These are phyloP conservation scores for Poecilia velifera DNA, from an alignment of 2,797 vertebrate genomes.

Conservation along the genomic window DNA sequence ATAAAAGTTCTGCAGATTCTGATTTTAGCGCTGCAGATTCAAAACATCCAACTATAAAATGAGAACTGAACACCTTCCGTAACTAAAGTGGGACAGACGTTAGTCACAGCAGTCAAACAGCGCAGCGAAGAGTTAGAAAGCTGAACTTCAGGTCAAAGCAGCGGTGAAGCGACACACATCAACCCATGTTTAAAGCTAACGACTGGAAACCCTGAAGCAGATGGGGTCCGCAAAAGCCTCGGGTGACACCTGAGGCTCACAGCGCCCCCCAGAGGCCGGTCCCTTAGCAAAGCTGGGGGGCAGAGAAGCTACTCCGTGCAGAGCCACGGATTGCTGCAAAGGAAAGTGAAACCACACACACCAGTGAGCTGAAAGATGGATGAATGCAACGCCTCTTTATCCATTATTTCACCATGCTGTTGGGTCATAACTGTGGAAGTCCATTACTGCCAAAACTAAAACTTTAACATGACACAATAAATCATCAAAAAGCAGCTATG, in stretches of 20 bases:
- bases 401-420: conserved; percentile 24
- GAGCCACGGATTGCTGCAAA: conserved; percentile 99
- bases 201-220: conserved; percentile 66
- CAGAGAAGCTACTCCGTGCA: conserved; percentile 96
- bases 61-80: conserved; percentile 18
- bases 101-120: conserved; percentile 55
- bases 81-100: conserved; percentile 40
- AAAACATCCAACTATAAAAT: conserved; percentile 1
- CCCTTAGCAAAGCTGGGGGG: conserved; percentile 87
- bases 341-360: conserved; percentile 90
- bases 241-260: conserved; percentile 72
- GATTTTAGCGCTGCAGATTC: background rate
- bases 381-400: conserved; percentile 41
- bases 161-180: conserved; percentile 54
- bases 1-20: background rate
- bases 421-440: background rate
- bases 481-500: background rate
- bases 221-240: conserved; percentile 72
- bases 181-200: conserved; percentile 58
- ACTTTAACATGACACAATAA: background rate
- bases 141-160: conserved; percentile 54
- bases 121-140: conserved; percentile 44
- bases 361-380: conserved; percentile 71
- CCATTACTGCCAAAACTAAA: background rate
- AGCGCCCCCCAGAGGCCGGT: conserved; percentile 82